These are phyloP conservation scores for Drosophila ananassae DNA, from an alignment of 1,140 invertebrate species.

Conservation along the genomic window DNA sequence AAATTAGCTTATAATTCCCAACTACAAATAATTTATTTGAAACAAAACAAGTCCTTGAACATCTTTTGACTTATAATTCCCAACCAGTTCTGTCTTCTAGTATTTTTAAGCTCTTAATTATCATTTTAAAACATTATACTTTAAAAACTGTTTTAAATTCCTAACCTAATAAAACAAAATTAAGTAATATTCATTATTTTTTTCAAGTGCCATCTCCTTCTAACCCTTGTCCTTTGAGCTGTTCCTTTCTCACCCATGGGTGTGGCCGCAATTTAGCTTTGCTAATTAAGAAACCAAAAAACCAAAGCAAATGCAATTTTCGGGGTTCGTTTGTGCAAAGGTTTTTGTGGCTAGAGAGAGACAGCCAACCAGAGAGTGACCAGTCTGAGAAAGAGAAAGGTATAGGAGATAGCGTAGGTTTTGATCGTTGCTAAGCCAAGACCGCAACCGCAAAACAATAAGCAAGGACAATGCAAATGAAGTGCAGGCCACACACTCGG, in stretches of 20 bases:
- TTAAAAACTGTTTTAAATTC: neutral
- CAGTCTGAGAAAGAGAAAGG: neutral
- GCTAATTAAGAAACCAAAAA: conserved; percentile 67
- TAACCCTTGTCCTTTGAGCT: no score
- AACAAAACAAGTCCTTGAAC: no score
- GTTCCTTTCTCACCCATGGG: neutral
- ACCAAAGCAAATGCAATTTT: conserved; percentile 79
- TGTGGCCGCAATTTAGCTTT: conserved; percentile 43
- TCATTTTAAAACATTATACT: no score
- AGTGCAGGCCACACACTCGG: conserved; percentile 33
- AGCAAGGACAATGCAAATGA: conserved; percentile 75
- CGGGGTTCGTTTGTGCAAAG: conserved; percentile 36
- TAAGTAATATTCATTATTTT: neutral
- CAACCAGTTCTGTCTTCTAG: no score
- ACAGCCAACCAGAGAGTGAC: neutral
- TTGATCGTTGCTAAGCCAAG: conserved; percentile 60
- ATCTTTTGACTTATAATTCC: no score
- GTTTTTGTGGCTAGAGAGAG: neutral
- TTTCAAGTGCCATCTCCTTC: conserved; percentile 2
- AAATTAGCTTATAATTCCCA: no score
- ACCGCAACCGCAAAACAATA: conserved; percentile 73
- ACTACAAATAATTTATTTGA: no score
- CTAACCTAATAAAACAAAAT: neutral
- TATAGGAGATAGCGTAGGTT: neutral
- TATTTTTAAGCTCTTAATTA: neutral